Conservation (phyloP, 2,888 invertebrate genomes). For the Drosophila nr. perissopoda region DNA sequence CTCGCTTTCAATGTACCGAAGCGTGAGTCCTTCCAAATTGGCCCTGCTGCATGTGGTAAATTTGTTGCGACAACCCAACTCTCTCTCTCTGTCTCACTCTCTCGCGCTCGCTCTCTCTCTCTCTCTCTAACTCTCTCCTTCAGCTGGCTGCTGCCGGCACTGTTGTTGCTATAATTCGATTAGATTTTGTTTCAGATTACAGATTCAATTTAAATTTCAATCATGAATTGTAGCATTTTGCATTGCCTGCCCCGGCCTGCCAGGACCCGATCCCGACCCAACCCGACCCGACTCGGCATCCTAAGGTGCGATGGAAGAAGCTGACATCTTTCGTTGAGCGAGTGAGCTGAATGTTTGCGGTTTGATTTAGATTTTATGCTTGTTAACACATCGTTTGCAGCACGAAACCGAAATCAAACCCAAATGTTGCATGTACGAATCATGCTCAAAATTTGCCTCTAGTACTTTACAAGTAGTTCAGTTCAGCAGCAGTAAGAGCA, state of each 20-base stretch:
- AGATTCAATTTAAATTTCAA: conserved; percentile 78
- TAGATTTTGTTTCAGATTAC: conserved; percentile 78
- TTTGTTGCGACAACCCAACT: conserved; percentile 1
- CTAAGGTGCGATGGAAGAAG: conserved; percentile 1
- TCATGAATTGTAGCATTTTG: conserved; percentile 67
- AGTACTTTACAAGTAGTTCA: background rate
- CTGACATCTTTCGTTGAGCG: conserved; percentile 9
- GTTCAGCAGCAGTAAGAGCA: background rate
- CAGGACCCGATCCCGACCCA: background rate
- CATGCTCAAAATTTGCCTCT: background rate
- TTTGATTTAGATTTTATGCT: conserved; percentile 67
- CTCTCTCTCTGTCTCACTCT: background rate
- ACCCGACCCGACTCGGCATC: background rate
- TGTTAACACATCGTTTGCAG: conserved; percentile 62
- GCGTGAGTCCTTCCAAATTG: conserved; percentile 6
- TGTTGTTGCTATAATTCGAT: conserved; percentile 70
- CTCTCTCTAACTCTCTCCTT: background rate
- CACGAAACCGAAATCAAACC: conserved; percentile 12
- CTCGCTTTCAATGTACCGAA: conserved; percentile 1
- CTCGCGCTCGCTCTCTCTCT: background rate
- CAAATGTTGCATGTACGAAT: background rate
- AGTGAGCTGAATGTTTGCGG: conserved; percentile 51
- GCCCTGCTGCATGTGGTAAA: conserved; percentile 8
- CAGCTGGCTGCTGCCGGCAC: conserved; percentile 15
- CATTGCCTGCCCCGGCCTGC: conserved; percentile 19